phyloP scores from a whole-genome alignment of 2,113 vertebrate species.

The Hyla sarda region DNA sequence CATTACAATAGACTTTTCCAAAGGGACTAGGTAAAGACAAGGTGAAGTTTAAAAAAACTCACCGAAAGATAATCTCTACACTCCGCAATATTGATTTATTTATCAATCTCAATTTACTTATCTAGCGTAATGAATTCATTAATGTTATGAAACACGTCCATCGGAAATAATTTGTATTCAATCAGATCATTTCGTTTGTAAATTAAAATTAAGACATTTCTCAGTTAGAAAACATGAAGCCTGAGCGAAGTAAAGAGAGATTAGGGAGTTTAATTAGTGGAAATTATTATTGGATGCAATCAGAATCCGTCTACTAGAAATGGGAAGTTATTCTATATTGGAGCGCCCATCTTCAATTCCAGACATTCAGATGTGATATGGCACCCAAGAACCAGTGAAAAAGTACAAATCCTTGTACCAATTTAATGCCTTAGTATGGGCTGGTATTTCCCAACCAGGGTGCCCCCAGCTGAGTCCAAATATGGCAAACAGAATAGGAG shows the following conservation, averaged over 20 bases:
- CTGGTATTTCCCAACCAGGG: too few species aligned
- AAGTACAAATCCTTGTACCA: too few species aligned
- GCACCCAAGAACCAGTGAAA: too few species aligned
- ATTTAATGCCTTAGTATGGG: too few species aligned
- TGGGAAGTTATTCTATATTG: background rate
- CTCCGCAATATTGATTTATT: background rate
- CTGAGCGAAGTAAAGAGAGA: background rate
- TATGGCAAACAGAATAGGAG: too few species aligned
- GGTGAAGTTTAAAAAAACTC: background rate
- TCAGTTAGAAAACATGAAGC: background rate
- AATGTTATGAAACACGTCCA: background rate
- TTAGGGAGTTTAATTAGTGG: background rate
- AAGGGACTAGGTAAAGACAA: too few species aligned
- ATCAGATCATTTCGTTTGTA: background rate
- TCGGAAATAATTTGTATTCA: background rate
- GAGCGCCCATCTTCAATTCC: background rate
- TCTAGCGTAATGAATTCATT: background rate
- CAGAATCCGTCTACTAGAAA: background rate
- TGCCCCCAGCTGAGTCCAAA: too few species aligned
- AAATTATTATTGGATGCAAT: background rate
- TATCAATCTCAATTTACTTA: background rate
- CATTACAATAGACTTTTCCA: too few species aligned
- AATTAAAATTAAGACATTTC: background rate
- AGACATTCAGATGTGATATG: background rate
- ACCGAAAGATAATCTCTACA: background rate